phyloP scores from a whole-genome alignment of 2,113 vertebrate species.

The Cephalopterus ornatus region DNA sequence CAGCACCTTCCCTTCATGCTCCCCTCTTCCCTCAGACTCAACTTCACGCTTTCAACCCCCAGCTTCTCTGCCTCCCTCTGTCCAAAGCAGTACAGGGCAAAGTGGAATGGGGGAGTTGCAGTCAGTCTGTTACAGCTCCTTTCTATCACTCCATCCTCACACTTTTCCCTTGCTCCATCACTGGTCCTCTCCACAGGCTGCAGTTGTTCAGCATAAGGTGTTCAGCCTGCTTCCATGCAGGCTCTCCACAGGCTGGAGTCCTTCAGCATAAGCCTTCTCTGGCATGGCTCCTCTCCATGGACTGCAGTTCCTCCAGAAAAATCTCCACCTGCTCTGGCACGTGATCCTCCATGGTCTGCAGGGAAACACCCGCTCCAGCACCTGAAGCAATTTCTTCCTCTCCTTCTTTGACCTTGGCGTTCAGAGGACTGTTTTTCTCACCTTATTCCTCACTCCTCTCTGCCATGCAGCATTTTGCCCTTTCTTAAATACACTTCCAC shows the following conservation, averaged over 20 bases:
- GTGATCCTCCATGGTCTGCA: neutral
- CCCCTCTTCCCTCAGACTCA: neutral
- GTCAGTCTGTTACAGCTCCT: neutral
- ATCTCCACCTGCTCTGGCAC: neutral
- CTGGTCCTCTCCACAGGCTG: neutral
- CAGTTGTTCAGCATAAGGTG: neutral
- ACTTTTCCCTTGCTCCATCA: fast-evolving
- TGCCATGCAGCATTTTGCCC: neutral
- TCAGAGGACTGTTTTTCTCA: neutral
- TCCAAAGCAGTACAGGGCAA: neutral
- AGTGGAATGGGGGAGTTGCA: neutral
- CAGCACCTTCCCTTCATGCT: neutral
- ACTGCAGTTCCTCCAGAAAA: neutral
- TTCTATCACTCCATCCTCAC: neutral
- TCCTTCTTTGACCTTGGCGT: neutral
- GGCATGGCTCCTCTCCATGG: neutral
- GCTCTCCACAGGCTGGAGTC: neutral
- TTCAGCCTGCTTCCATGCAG: neutral
- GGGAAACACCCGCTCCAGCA: neutral
- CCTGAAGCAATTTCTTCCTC: neutral
- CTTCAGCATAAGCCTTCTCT: neutral
- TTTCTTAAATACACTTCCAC: neutral
- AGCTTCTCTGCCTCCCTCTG: neutral
- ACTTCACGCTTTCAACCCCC: neutral
- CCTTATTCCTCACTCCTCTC: neutral